These are phyloP conservation scores for Atopsyche davidsoni DNA, from an alignment of 1,140 invertebrate species.

Conservation along the genomic window DNA sequence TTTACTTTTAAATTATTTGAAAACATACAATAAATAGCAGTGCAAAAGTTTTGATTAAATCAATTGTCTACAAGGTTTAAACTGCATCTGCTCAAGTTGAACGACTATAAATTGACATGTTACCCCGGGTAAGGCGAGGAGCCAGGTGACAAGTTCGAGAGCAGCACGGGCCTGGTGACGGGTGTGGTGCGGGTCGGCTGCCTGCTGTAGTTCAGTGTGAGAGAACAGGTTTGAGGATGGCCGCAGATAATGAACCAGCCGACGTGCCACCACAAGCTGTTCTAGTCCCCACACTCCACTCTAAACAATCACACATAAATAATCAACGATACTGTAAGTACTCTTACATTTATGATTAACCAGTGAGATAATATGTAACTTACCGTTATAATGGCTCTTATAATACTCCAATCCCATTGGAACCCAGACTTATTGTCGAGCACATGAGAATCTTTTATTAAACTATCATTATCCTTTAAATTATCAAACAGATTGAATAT, in stretches of 20 bases:
- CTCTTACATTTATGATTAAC: not conserved
- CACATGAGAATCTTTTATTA: slow-evolving; percentile 69
- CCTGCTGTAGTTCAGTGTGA: slow-evolving; percentile 54
- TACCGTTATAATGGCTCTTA: slow-evolving; percentile 72
- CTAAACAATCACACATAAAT: slow-evolving; percentile 9
- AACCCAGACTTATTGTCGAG: slow-evolving; percentile 63
- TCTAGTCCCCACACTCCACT: slow-evolving; percentile 51
- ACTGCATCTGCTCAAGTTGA: not conserved
- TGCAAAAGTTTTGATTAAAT: not conserved
- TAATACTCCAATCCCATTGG: slow-evolving; percentile 81
- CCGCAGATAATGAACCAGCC: slow-evolving; percentile 79
- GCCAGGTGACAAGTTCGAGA: slow-evolving; percentile 71
- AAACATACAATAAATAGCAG: not conserved
- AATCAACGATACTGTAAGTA: not conserved
- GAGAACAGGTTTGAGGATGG: slow-evolving; percentile 83
- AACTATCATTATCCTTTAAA: slow-evolving; percentile 52
- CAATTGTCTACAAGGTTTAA: slow-evolving; percentile 1
- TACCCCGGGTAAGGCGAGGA: slow-evolving; percentile 56
- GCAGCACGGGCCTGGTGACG: slow-evolving; percentile 65
- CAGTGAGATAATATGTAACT: slow-evolving; percentile 14
- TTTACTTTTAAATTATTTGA: no score
- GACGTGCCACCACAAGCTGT: slow-evolving; percentile 71
- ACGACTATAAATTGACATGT: slow-evolving; percentile 5
- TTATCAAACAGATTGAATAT: slow-evolving; percentile 47
- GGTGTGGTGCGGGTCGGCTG: slow-evolving; percentile 43